phyloP scores from a whole-genome alignment of 2,797 vertebrate species.

The Mico argentatus region DNA sequence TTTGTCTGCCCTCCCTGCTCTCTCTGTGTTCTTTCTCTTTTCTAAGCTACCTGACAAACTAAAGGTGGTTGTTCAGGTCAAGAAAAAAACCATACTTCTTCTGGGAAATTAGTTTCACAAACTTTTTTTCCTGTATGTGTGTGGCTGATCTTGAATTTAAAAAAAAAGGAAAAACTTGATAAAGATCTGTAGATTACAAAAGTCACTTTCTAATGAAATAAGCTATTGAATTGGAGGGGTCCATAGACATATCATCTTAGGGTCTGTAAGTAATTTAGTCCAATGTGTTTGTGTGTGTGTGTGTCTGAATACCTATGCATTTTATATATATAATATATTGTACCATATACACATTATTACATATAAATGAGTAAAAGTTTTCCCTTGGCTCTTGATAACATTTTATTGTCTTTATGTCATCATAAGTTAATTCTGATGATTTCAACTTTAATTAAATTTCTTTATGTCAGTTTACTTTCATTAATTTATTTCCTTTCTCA shows the following conservation, averaged over 20 bases:
- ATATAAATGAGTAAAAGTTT: background rate
- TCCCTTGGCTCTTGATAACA: background rate
- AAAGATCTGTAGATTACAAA: background rate
- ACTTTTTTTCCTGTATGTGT: background rate
- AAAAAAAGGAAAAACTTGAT: background rate
- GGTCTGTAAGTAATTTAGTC: background rate
- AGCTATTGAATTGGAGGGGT: background rate
- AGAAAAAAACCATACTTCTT: background rate
- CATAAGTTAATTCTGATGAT: background rate
- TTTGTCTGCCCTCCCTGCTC: background rate
- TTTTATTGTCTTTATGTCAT: background rate
- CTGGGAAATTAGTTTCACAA: background rate
- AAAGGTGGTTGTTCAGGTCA: background rate
- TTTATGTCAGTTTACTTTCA: slow-evolving; percentile 40
- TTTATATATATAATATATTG: background rate
- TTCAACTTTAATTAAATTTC: background rate
- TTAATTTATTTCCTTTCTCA: background rate
- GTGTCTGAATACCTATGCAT: background rate
- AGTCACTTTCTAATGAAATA: background rate
- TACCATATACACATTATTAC: background rate
- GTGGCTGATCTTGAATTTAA: background rate
- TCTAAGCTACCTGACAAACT: background rate
- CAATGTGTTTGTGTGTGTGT: background rate
- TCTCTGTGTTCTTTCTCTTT: background rate
- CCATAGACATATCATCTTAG: background rate